A percentile compares a stretch with the other conserved stretches of the same genome.
phyloP scores from a whole-genome alignment of 1,140 invertebrate species.

The Aphidius ervi region DNA sequence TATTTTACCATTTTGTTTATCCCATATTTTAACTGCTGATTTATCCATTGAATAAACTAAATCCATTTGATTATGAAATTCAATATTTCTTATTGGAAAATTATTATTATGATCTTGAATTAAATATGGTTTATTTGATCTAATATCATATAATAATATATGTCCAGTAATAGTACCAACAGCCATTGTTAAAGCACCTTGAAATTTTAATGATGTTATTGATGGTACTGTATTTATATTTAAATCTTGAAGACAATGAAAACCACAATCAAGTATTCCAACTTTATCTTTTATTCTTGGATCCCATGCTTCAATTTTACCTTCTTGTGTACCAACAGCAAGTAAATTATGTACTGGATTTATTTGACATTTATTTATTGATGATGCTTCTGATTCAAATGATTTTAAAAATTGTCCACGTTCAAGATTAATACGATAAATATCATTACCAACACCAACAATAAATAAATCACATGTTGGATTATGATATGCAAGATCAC shows the following conservation, averaged over 20 bases:
- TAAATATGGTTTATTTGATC: conserved; percentile 81
- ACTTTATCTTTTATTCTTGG: conserved; percentile 72
- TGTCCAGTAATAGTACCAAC: conserved; percentile 93
- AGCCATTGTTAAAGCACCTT: conserved; percentile 79
- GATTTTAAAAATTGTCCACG: conserved; percentile 90
- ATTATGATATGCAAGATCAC: conserved; percentile 89
- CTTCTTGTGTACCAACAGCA: conserved; percentile 84
- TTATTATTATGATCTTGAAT: conserved; percentile 96
- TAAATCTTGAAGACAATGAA: conserved; percentile 64
- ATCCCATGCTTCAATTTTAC: conserved; percentile 95
- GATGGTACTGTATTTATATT: conserved; percentile 65
- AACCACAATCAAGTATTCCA: conserved; percentile 80
- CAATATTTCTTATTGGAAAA: conserved; percentile 84
- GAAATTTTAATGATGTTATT: conserved; percentile 76
- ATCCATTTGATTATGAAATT: conserved; percentile 78
- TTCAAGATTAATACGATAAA: conserved; percentile 94
- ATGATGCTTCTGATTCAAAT: conserved; percentile 68
- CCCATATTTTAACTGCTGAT: conserved; percentile 92
- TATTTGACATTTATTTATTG: conserved; percentile 82
- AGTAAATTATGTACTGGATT: conserved; percentile 88
- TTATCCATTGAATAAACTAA: conserved; percentile 89
- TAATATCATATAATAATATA: conserved; percentile 90
- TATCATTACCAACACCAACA: conserved; percentile 83
- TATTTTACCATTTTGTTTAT: conserved; percentile 83
- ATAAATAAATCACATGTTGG: conserved; percentile 89